phyloP scores from a whole-genome alignment of 2,888 invertebrate genomes.

The Apomyelois bistriatella region DNA sequence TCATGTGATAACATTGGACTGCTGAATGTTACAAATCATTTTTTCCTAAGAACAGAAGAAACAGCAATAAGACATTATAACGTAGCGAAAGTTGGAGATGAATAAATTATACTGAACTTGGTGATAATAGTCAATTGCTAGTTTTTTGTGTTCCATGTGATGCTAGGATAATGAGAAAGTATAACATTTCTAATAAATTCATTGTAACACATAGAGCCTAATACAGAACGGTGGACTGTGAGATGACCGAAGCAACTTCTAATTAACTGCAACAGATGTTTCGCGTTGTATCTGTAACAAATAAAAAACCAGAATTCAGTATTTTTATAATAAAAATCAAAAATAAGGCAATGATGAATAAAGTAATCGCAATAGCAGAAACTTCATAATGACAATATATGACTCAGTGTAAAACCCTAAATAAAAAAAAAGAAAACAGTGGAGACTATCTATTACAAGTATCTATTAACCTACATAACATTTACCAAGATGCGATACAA shows the following conservation, averaged over 20 bases:
- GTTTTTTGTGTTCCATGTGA: slow-evolving; percentile 39
- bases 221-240: slow-evolving; percentile 39
- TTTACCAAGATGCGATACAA: not conserved
- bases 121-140: slow-evolving; percentile 56
- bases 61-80: slow-evolving; percentile 59
- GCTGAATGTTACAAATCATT: slow-evolving; percentile 43
- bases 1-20: slow-evolving; percentile 30
- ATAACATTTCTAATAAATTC: slow-evolving; percentile 26
- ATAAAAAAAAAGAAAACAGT: not conserved
- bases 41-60: slow-evolving; percentile 45
- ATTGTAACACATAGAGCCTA: slow-evolving; percentile 48
- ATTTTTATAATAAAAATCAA: not conserved
- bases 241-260: slow-evolving; percentile 24
- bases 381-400: not conserved
- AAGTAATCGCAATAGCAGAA: not conserved
- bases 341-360: not conserved
- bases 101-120: slow-evolving; percentile 23
- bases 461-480: not conserved
- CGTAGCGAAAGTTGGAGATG: slow-evolving; percentile 28
- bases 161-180: slow-evolving; percentile 26
- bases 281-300: slow-evolving; percentile 67
- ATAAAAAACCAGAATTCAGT: slow-evolving; percentile 17
- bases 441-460: not conserved
- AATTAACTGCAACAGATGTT: slow-evolving; percentile 42
- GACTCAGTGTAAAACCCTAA: too few species aligned